These are phyloP conservation scores for Drosophila suboccidentalis DNA, from an alignment of 2,888 invertebrate species.

Conservation along the genomic window DNA sequence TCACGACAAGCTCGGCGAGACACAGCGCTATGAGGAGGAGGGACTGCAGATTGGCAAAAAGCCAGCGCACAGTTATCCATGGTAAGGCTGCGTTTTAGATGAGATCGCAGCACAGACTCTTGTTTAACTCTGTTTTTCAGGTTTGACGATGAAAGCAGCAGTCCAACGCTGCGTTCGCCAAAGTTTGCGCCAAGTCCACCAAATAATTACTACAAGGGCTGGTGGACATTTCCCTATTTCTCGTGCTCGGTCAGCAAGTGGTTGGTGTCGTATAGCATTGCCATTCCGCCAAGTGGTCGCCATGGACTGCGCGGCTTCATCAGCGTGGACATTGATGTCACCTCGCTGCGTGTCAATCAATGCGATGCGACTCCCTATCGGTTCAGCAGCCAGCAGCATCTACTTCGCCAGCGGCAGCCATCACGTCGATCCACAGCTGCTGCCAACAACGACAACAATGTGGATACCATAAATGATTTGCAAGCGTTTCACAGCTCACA, in stretches of 20 bases:
- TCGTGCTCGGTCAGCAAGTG: conserved; percentile 92
- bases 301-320: conserved; percentile 88
- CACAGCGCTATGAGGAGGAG: conserved; percentile 87
- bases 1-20: conserved; percentile 83
- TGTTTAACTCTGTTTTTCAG: conserved; percentile 71
- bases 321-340: conserved; percentile 93
- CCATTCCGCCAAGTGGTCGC: conserved; percentile 87
- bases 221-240: conserved; percentile 96
- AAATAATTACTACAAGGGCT: conserved; percentile 89
- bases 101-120: not conserved
- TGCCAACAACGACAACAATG: conserved; percentile 39
- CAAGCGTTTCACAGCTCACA: conserved; percentile 94
- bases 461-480: conserved; percentile 87
- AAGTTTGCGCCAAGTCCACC: conserved; percentile 89
- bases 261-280: conserved; percentile 94
- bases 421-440: conserved; percentile 53
- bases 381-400: conserved; percentile 64
- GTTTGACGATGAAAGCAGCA: conserved; percentile 88
- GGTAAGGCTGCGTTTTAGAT: conserved; percentile 86
- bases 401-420: conserved; percentile 64
- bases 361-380: conserved; percentile 88
- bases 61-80: conserved; percentile 90
- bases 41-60: conserved; percentile 88
- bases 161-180: conserved; percentile 87
- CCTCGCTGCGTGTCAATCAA: conserved; percentile 93